Base-by-base conservation (phyloP, 2,888 invertebrate species). In the Sipha maydis region DNA sequence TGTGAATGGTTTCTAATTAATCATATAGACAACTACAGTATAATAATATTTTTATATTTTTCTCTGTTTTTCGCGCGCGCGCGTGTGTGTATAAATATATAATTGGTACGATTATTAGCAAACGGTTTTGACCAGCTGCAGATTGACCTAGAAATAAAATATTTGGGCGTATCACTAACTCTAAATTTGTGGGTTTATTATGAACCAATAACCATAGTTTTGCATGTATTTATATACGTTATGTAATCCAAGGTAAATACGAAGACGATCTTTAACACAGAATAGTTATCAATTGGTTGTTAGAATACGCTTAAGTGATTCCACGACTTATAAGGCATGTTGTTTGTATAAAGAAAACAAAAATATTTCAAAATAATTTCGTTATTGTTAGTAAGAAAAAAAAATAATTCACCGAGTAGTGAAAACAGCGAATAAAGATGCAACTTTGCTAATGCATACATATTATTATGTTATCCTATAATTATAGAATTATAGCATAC, bases 241-340 rank as follows among this genome's bases (percentile, higher is more conserved):
- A 67, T 41, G 84, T 31, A 85, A 85, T 85, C 67, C 84, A 85
- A 85, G 84, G 84, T 67, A 67, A 85, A 77, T 76, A 85, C 84
- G 84, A 85, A 85, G 84, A 85, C 76, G 84, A 85, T 85, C 31
- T 77, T 34, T 61, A 75, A 31, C 54, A 56, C 19, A 78, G 21
- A 31, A 11, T 21, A 9, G 9, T 73, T 54, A 25, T 80, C 71
- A 73, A 34, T 67, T 76, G 41, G 25, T 28, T 17, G 2, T 41
- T 41, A 76, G 67, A 67, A 76, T 41, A 67, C 31, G 31, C 31
- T 85, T 14, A 7, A 31, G 28, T 31, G 61, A 85, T 28, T 84
- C 76, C 76, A 31, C 25, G 76, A 76, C 84, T 85, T 85, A 85
- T 85, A 85, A 77, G 84, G 84, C 31, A 9, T 28, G 38, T 54